phyloP scores from a whole-genome alignment of 2,888 invertebrate species.

The Scaptomyza reducta region DNA sequence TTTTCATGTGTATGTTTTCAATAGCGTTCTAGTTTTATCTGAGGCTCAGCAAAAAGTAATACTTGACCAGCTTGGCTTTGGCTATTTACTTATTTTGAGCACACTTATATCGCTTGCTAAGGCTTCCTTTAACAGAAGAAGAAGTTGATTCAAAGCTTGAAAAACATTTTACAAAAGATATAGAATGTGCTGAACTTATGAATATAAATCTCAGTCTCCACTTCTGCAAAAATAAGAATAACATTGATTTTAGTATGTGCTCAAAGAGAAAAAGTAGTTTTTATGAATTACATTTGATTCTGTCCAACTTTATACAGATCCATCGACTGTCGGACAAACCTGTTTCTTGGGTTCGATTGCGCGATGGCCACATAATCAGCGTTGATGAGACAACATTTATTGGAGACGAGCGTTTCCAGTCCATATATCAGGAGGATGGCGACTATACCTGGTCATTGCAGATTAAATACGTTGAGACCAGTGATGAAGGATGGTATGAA shows the following conservation, averaged over 20 bases:
- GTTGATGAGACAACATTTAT: conserved; percentile 93
- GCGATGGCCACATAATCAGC: conserved; percentile 95
- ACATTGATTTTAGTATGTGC: too few relatives aligned
- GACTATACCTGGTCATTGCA: conserved; percentile 94
- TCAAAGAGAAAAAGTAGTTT: too few relatives aligned
- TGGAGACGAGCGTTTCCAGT: conserved; percentile 95
- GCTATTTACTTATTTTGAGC: background rate
- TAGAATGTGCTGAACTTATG: too few relatives aligned
- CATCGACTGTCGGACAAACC: conserved; percentile 87
- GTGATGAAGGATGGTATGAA: conserved; percentile 95
- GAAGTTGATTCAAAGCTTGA: too few relatives aligned
- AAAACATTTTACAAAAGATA: too few relatives aligned
- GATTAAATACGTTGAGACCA: conserved; percentile 93
- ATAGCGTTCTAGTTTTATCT: conserved; percentile 43
- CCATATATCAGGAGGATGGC: conserved; percentile 90
- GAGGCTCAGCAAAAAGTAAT: conserved; percentile 23
- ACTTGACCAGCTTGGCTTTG: background rate
- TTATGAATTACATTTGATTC: background rate
- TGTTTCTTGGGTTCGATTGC: conserved; percentile 94
- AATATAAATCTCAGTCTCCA: too few relatives aligned
- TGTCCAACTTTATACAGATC: conserved; percentile 59
- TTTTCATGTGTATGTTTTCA: conserved; percentile 21
- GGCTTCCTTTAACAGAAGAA: background rate
- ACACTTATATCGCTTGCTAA: background rate
- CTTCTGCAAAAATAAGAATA: too few relatives aligned